Evolutionary conservation across 2,888 invertebrate species (phyloP), one percentile per base, ranked within the genome.

Genomic region (Nycteola revayana): DNA sequence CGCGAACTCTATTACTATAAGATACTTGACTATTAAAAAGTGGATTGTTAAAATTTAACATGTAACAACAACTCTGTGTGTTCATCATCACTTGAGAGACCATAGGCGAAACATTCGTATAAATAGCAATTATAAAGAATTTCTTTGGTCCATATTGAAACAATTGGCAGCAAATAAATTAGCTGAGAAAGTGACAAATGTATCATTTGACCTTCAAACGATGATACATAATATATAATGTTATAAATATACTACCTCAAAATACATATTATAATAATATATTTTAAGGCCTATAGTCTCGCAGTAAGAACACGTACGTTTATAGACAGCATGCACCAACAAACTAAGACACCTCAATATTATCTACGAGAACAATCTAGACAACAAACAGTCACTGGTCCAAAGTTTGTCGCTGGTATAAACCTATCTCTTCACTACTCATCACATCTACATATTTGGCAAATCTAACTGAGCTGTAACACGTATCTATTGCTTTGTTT

Each of bases 401-500:
- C 82, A 70, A 76, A 71, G 70, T 77, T 75, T 75, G 71, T 78
- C 64, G 66, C 53, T 61, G 65, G 61, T 55, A 68, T 51, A 50
- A 36, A 49, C 35, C 42, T 72, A 70, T 65, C 51, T 72, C 55
- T 66, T 62, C 54, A 66, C 78, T 82, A 84, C 70, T 66, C 70
- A 86, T 86, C 83, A 86, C 82, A 86, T 75, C 46, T 69, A 69
- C 71, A 63, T 72, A 75, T 85, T 87, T 87, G 86, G 86, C 86
- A 83, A 83, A 80, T 78, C 63, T 60, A 66, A 66, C 66, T 79
- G 76, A 80, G 75, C 77, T 76, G 59, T 74, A 44, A 71, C 63
- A 66, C 41, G 42, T 42, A 40, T 30, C 25, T 49, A 49, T 47
- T 45, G 44, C 48, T 46, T 57, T 28, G 39, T 49, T 42, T 41